Conservation (phyloP, 1,140 invertebrate species). For the Zaprionus inermis region DNA sequence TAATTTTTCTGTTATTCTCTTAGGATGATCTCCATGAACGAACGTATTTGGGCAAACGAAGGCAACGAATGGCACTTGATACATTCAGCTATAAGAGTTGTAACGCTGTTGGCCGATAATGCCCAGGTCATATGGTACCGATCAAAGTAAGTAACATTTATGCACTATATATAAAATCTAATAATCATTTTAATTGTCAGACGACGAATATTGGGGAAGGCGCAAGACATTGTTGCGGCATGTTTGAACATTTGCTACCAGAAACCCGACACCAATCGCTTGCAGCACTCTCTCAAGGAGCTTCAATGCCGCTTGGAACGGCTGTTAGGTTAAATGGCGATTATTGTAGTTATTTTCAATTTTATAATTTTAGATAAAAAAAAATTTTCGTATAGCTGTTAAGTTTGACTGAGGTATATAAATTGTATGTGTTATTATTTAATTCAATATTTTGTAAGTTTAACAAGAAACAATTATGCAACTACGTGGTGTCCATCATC, state of each 20-base stretch:
- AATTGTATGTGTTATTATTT: conserved; percentile 60
- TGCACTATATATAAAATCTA: background rate
- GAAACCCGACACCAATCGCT: conserved; percentile 86
- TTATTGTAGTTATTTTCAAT: conserved; percentile 35
- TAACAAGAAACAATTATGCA: conserved; percentile 5
- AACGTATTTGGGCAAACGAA: conserved; percentile 90
- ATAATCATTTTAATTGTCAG: conserved; percentile 75
- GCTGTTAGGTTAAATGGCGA: conserved; percentile 45
- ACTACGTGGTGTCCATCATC: conserved; percentile 66
- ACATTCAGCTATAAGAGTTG: conserved; percentile 88
- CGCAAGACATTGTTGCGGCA: conserved; percentile 88
- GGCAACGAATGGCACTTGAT: conserved; percentile 92
- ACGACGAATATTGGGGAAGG: conserved; percentile 87
- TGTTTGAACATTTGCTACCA: conserved; percentile 88
- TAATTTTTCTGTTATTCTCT: background rate
- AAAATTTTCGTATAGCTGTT: conserved; percentile 54
- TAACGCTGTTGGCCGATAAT: conserved; percentile 86
- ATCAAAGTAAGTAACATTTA: conserved; percentile 60
- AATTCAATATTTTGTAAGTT: conserved; percentile 52
- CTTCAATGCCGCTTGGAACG: conserved; percentile 83
- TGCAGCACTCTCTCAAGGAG: conserved; percentile 80
- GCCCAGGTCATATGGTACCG: conserved; percentile 63
- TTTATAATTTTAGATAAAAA: conserved; percentile 23
- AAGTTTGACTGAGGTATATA: conserved; percentile 77
- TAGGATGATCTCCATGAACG: conserved; percentile 89